A percentile compares a stretch with the other conserved stretches of the same genome.
These are phyloP conservation scores for Chauna torquata DNA, from an alignment of 2,113 vertebrate genomes.

Conservation along the genomic window DNA sequence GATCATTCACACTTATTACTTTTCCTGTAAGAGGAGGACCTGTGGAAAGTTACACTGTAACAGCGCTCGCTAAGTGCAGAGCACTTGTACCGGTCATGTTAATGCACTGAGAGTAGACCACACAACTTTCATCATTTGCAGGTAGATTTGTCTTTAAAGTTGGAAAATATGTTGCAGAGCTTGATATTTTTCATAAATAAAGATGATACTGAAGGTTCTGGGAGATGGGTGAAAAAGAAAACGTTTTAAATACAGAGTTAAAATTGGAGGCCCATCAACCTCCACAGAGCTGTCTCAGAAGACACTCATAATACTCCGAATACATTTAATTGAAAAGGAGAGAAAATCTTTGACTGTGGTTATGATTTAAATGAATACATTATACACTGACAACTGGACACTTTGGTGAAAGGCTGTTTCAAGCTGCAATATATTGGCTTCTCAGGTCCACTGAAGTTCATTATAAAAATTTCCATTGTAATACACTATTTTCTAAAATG, in stretches of 20 bases:
- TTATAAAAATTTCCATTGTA: not conserved
- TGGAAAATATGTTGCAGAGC: not conserved
- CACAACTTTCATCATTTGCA: not conserved
- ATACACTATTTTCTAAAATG: not conserved
- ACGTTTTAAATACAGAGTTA: not conserved
- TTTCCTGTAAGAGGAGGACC: not conserved
- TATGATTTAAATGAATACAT: not conserved
- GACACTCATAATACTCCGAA: not conserved
- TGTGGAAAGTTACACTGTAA: not conserved
- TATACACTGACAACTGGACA: not conserved
- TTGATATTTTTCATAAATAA: not conserved
- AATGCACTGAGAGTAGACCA: not conserved
- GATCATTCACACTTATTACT: not conserved
- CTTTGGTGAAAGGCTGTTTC: not conserved
- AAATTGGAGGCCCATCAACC: not conserved
- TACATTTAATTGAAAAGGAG: not conserved
- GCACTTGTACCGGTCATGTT: not conserved
- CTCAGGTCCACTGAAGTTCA: not conserved
- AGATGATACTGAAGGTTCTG: not conserved
- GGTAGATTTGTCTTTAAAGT: not conserved
- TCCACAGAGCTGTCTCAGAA: not conserved
- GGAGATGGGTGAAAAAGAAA: not conserved
- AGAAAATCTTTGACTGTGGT: not conserved
- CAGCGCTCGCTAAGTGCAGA: not conserved
- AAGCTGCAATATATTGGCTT: slow-evolving; percentile 15